Evolutionary conservation across 2,888 invertebrate species (phyloP).

Genomic region (Dione juno): DNA sequence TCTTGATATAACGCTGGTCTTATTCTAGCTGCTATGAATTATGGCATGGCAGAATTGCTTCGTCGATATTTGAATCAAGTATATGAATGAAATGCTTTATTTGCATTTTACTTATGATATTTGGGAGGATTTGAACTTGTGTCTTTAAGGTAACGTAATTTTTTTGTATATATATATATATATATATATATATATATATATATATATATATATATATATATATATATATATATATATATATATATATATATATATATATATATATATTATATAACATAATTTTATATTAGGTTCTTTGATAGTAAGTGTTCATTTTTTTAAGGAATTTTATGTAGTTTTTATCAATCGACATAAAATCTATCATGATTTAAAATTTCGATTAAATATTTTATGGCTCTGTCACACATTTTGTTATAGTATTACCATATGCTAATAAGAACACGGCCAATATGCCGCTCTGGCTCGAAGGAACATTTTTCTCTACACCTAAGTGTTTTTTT

Average conservation of each 20-base stretch:
- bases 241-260: too few relatives aligned
- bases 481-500: constrained; percentile 13
- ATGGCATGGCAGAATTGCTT: neutral
- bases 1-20: constrained; percentile 31
- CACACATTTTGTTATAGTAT: constrained; percentile 27
- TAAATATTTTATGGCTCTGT: constrained; percentile 34
- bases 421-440: constrained; percentile 40
- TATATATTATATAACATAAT: too few relatives aligned
- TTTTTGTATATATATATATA: too few relatives aligned
- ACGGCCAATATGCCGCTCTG: constrained; percentile 36
- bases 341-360: constrained; percentile 4
- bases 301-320: too few relatives aligned
- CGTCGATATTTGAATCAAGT: constrained; percentile 9
- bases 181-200: too few relatives aligned
- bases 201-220: too few relatives aligned
- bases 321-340: too few relatives aligned
- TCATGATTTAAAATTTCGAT: constrained; percentile 30
- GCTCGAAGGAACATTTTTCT: constrained; percentile 39
- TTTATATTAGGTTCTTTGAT: too few relatives aligned
- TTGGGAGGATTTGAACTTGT: too few relatives aligned
- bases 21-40: constrained; percentile 12
- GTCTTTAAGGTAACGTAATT: too few relatives aligned
- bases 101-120: too few relatives aligned
- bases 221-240: too few relatives aligned
- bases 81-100: neutral